Evolutionary conservation across 2,113 vertebrate genomes (phyloP), one percentile per base, ranked within the genome.

Genomic region (Hiodon tergisus): DNA sequence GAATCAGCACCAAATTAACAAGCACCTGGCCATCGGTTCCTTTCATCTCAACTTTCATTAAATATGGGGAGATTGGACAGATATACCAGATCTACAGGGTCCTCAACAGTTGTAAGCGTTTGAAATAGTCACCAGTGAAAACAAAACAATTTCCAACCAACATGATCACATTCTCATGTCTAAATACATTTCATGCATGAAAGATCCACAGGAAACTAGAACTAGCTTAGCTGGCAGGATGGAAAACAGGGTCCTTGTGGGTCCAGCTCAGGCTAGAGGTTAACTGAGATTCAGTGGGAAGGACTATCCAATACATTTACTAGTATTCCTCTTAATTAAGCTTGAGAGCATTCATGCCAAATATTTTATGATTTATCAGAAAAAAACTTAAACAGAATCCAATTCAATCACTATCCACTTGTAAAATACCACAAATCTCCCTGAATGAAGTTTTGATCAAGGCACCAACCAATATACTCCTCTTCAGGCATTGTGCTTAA

Each of bases 1-100:
- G 6, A 52, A 82, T 76, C 78, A 80, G 75, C 77, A 76, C 72
- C 74, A 72, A 17, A 62, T 71, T 62, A 80, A 10, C 68, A 67
- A 17, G 66, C 72, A 79, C 77, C 76, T 75, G 73, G 73, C 60
- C 76, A 73, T 76, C 82, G 82, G 67, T 78, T 84, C 70, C 52
- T 11, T 59, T 47, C 54, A 67, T 75, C 47, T 75, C 17, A 51
- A 2, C 11, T 51, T 70, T 57, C 69, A 54, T 70, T 70, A 54
- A 4, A 10, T 10, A 31, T 11, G 6, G 53, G 69, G 7, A 13
- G 13, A 75, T 13, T 50, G 16, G 54, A 70, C 13, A 47, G 67
- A 71, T 59, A 16, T 17, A 57, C 48, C 16, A 62, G 58, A 54
- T 10, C 11, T 52, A 8, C 17, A 5, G 11, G 67, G 67, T 63